These are phyloP conservation scores for Muscidifurax raptorellus DNA, from an alignment of 1,140 invertebrate species.

Conservation along the genomic window DNA sequence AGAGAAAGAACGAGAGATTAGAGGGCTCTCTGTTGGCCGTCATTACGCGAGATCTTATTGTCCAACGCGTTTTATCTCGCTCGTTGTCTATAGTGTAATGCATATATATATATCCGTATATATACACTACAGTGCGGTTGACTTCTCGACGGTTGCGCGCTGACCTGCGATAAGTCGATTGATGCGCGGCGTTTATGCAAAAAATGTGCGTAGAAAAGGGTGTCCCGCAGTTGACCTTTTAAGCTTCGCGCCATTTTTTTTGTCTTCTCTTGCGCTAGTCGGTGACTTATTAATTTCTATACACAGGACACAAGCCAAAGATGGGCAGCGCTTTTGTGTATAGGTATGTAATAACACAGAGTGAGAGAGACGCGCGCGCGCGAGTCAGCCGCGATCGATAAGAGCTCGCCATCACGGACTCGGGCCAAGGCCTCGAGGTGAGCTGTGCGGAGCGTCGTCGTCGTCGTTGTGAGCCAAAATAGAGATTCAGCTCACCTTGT, in stretches of 20 bases:
- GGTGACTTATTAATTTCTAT: no score
- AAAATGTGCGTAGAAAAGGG: background rate
- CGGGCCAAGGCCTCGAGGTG: constrained; percentile 21
- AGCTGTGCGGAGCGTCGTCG: background rate
- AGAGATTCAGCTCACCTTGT: background rate
- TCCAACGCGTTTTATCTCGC: background rate
- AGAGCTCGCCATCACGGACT: constrained; percentile 1
- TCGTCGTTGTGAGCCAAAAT: background rate
- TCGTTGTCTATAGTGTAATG: no score
- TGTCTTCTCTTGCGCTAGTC: no score
- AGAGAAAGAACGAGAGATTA: background rate
- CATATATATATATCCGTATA: no score
- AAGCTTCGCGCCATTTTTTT: background rate
- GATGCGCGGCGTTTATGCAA: background rate
- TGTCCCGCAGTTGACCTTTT: background rate
- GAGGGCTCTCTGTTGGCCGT: constrained; percentile 4
- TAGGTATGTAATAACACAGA: background rate
- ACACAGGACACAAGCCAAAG: no score
- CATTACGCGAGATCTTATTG: background rate
- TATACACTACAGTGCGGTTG: no score
- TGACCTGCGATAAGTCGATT: constrained; percentile 11
- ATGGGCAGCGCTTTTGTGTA: background rate
- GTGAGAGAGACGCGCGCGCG: background rate
- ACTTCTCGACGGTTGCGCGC: constrained; percentile 15
- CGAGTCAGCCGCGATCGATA: constrained; percentile 19